Conservation (phyloP, 2,797 vertebrate genomes). For the Hyperoplus immaculatus region DNA sequence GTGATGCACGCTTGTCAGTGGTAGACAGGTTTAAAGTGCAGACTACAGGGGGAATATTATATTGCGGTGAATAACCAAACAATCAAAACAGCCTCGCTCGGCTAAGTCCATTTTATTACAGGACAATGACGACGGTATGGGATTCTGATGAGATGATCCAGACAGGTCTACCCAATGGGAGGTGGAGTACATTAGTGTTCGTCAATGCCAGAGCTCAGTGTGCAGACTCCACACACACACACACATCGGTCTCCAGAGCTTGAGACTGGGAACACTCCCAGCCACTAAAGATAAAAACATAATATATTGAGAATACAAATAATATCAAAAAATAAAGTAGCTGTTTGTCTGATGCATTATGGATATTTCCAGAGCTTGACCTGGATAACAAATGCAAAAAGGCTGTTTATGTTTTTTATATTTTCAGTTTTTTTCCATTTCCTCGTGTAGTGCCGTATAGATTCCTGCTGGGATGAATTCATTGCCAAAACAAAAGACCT, state of each 20-base stretch:
- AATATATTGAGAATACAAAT: slow-evolving; percentile 56
- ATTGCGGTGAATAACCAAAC: slow-evolving; percentile 68
- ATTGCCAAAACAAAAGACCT: slow-evolving; percentile 35
- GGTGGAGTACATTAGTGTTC: slow-evolving; percentile 70
- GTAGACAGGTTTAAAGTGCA: slow-evolving; percentile 74
- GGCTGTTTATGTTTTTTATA: slow-evolving; percentile 33
- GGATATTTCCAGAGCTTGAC: slow-evolving; percentile 62
- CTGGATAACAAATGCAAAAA: slow-evolving; percentile 74
- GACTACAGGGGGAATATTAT: slow-evolving; percentile 68
- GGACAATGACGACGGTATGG: slow-evolving; percentile 43
- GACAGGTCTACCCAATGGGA: slow-evolving; percentile 65
- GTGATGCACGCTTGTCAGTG: slow-evolving; percentile 68
- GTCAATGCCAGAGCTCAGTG: slow-evolving; percentile 61
- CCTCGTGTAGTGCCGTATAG: slow-evolving; percentile 37
- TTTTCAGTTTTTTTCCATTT: not conserved
- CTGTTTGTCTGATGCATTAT: slow-evolving; percentile 67
- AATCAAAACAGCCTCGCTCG: slow-evolving; percentile 57
- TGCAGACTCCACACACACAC: slow-evolving; percentile 24
- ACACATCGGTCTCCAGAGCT: slow-evolving; percentile 33
- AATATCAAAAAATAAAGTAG: slow-evolving; percentile 58
- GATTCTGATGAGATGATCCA: slow-evolving; percentile 71
- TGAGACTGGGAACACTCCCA: slow-evolving; percentile 36
- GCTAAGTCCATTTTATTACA: slow-evolving; percentile 60
- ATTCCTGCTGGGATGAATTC: slow-evolving; percentile 33
- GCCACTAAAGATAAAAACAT: slow-evolving; percentile 38